These are phyloP conservation scores for Acrossocheilus wenchowensis DNA, from an alignment of 2,797 vertebrate species.

Conservation along the genomic window DNA sequence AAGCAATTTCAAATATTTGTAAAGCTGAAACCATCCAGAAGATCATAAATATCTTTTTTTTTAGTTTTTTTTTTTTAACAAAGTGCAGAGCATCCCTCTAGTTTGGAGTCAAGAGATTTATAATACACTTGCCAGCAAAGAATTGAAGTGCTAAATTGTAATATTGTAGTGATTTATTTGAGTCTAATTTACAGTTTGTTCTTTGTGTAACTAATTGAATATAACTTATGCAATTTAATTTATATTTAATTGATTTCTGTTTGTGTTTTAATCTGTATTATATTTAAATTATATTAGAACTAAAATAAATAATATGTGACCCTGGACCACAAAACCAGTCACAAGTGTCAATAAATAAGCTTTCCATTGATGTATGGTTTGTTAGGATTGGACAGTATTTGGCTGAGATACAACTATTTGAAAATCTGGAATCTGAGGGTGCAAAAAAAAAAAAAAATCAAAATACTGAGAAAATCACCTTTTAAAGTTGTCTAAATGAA, in stretches of 20 bases:
- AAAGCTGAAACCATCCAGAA: constrained; percentile 36
- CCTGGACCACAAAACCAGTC: no score
- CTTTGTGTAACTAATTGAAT: neutral
- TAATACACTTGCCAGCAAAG: neutral
- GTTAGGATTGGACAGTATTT: no score
- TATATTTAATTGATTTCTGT: neutral
- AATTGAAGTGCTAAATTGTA: neutral
- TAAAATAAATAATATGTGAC: neutral
- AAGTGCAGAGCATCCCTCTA: neutral
- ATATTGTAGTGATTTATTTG: neutral
- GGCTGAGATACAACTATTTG: no score
- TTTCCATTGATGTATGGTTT: no score
- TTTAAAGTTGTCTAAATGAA: no score
- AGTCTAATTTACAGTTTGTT: neutral
- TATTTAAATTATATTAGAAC: neutral
- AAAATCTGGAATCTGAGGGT: no score
- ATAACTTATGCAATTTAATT: neutral
- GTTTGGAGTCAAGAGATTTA: neutral
- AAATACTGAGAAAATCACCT: no score
- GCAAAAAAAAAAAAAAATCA: no score
- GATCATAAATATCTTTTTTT: constrained; percentile 28
- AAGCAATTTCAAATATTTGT: constrained; percentile 30
- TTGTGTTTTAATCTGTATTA: neutral
- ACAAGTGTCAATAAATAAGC: no score
- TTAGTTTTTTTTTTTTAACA: neutral